A percentile compares a stretch with the other conserved stretches of the same genome.
These are phyloP conservation scores for Oryzias javanicus DNA, from an alignment of 2,113 vertebrate genomes.

Conservation along the genomic window DNA sequence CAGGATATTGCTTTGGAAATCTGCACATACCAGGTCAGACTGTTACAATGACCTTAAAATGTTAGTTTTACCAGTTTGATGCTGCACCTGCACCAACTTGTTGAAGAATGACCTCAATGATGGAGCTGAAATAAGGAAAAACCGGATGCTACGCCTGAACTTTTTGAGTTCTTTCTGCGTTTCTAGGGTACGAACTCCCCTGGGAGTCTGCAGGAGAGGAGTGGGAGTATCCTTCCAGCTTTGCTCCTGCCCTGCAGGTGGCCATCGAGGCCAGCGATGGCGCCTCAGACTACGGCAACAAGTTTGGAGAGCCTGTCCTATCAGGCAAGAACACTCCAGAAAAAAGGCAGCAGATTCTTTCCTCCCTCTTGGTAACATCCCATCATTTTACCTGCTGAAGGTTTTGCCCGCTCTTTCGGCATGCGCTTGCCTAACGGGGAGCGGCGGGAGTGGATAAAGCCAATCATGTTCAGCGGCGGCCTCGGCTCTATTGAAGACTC, in stretches of 20 bases:
- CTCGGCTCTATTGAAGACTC: constrained; percentile 85
- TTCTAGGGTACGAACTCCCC: constrained; percentile 81
- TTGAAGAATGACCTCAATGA: neutral
- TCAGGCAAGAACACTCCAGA: constrained; percentile 70
- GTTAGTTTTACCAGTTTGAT: neutral
- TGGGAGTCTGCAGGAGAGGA: constrained; percentile 86
- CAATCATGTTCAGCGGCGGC: constrained; percentile 94
- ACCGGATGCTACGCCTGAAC: neutral
- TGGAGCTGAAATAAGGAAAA: no score
- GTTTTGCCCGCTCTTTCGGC: constrained; percentile 90
- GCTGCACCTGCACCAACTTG: neutral
- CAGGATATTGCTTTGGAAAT: constrained; percentile 92
- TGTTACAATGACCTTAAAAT: neutral
- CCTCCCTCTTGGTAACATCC: neutral
- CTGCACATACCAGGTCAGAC: constrained; percentile 84
- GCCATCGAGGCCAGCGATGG: constrained; percentile 90
- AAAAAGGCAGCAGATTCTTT: no score
- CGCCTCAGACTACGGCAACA: constrained; percentile 93
- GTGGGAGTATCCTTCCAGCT: constrained; percentile 84
- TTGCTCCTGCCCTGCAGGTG: constrained; percentile 85
- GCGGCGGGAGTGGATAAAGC: constrained; percentile 93
- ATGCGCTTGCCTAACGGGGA: constrained; percentile 79
- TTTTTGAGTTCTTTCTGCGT: neutral
- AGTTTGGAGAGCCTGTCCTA: constrained; percentile 90
- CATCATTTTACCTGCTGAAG: constrained; percentile 52